Evolutionary conservation across 2,888 invertebrate species (phyloP), one percentile per base, ranked within the genome.

Genomic region (Neria commutata): DNA sequence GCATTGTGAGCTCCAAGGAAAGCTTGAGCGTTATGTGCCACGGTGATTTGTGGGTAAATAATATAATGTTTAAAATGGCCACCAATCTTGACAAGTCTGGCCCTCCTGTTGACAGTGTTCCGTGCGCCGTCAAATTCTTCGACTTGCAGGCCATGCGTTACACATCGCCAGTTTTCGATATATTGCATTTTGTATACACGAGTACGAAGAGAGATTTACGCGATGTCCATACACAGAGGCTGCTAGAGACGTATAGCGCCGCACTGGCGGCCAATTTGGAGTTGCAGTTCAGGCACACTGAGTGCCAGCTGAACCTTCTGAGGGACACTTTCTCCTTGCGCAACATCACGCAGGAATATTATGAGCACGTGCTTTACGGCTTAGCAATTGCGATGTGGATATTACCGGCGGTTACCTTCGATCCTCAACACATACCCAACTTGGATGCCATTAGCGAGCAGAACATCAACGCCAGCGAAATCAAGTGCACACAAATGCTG

Each of bases 1-100:
- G 67, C 50, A 76, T 81, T 11, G 69, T 62, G 14, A 66, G 66
- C 1, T 67, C 71, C 1, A 52, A 53, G 1, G 72, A 70, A 0
- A 67, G 69, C 3, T 64, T 75, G n/a, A 76, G 72, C 48, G 78
- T 81, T 1, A 64, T 81, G 53, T 77, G 78, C 19, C 81, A 81
- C 56, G 81, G 81, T 2, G 81, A 81, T 58, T 57, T 81, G 46
- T 81, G 80, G 79, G 71, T 80, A 1, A 81, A 81, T 63, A 81
- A 81, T 59, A 71, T 81, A 2, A 80, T 81, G 81, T 81, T 81
- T 51, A 65, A 61, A 21, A 54, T 54, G 3, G 56, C 67, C 23
- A 14, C 2, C 42, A 61, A 3, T 58, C 64, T 4, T 26, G 53
- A 24, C 61, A 68, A 56, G 14, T 51, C 62, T 0, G 63, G 63